These are phyloP conservation scores for Lytechinus variegatus DNA, from an alignment of 35 echinoderm and acorn worm species.

Conservation along the genomic window DNA sequence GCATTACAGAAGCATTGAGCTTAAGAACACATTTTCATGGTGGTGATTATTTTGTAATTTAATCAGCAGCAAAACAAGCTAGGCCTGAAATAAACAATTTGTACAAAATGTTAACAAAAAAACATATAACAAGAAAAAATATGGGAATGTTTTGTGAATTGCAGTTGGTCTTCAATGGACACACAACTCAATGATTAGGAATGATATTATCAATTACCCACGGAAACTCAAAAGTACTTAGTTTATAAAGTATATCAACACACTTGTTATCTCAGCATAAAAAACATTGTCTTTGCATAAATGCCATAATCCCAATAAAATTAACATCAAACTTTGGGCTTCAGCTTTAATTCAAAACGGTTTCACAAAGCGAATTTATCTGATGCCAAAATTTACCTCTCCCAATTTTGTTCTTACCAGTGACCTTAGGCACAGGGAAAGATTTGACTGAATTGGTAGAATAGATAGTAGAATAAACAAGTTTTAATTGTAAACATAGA, in stretches of 20 bases:
- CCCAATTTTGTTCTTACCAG: too few relatives aligned
- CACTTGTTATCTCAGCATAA: not conserved
- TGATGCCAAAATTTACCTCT: too few relatives aligned
- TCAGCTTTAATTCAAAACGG: too few relatives aligned
- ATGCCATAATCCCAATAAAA: too few relatives aligned
- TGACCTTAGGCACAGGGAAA: too few relatives aligned
- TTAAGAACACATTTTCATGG: not conserved
- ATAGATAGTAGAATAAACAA: too few relatives aligned
- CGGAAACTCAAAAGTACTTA: not conserved
- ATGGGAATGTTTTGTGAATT: not conserved
- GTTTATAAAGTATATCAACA: not conserved
- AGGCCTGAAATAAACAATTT: not conserved
- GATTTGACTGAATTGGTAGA: too few relatives aligned
- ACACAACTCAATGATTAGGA: not conserved
- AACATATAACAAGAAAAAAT: not conserved
- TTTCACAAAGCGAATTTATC: too few relatives aligned
- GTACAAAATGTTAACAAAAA: not conserved
- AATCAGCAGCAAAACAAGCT: not conserved
- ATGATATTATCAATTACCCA: not conserved
- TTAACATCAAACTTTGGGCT: too few relatives aligned
- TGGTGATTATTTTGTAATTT: not conserved
- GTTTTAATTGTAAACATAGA: too few relatives aligned
- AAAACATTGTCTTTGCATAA: not conserved
- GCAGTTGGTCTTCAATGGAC: not conserved
- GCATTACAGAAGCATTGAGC: not conserved